Conservation (phyloP, 2,113 vertebrate genomes). For the Athene cunicularia region DNA sequence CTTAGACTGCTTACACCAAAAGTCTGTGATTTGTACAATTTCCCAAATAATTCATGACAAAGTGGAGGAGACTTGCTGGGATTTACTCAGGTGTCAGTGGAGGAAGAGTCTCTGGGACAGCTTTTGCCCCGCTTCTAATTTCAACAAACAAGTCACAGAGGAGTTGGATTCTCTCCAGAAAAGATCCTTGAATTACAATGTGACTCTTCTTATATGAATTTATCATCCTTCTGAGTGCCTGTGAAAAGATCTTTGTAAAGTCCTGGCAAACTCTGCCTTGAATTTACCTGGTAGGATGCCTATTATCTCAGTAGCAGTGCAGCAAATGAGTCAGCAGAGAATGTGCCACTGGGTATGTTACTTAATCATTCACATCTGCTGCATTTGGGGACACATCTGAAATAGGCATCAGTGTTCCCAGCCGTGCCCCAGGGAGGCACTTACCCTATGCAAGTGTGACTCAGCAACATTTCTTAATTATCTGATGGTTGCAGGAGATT, state of each 20-base stretch:
- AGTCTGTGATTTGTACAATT: not conserved
- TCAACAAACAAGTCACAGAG: not conserved
- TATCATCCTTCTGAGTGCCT: not conserved
- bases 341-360: not conserved
- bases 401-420: not conserved
- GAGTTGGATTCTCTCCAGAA: not conserved
- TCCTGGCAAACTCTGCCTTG: not conserved
- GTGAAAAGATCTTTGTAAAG: not conserved
- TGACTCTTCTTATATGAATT: not conserved
- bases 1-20: not conserved
- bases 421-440: not conserved
- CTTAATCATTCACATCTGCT: constrained; percentile 23
- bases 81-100: not conserved
- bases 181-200: not conserved
- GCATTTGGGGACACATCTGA: not conserved
- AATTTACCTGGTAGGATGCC: not conserved
- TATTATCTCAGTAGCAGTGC: not conserved
- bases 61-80: not conserved
- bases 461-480: constrained; percentile 53
- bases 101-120: not conserved
- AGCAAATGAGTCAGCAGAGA: constrained; percentile 36
- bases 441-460: not conserved
- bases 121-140: not conserved
- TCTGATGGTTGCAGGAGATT: not conserved
- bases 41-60: not conserved